Evolutionary conservation across 2,888 invertebrate species (phyloP).

Genomic region (Folsomia candida): DNA sequence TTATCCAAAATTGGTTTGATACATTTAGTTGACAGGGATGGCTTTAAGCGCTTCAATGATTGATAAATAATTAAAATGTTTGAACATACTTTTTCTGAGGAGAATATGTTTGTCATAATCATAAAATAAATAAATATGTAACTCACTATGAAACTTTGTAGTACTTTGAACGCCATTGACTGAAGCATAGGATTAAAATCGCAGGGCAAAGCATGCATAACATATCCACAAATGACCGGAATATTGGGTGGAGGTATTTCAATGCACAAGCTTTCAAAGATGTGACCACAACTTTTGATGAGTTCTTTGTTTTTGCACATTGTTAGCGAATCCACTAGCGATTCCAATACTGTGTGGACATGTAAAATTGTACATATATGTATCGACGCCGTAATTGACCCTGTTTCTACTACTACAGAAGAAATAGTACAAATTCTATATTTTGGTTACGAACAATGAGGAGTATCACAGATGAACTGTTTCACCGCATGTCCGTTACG

Average conservation of each 20-base stretch:
- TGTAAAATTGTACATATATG: no score
- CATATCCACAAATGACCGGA: constrained; percentile 32
- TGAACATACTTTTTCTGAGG: not conserved
- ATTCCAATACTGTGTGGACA: constrained; percentile 42
- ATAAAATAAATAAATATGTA: not conserved
- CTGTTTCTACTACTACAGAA: no score
- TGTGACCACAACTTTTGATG: constrained; percentile 31
- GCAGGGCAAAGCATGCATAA: constrained; percentile 44
- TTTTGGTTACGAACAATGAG: no score
- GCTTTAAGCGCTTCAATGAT: constrained; percentile 32
- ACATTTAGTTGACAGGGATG: constrained; percentile 32
- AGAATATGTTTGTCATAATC: not conserved
- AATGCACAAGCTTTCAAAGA: constrained; percentile 40
- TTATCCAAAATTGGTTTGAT: constrained; percentile 41
- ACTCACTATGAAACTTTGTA: constrained; percentile 43
- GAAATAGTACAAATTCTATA: no score
- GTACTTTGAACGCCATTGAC: constrained; percentile 40
- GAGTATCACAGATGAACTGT: constrained; percentile 41
- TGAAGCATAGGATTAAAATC: constrained; percentile 48
- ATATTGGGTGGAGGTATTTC: constrained; percentile 37
- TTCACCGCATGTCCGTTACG: constrained; percentile 41
- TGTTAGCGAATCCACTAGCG: constrained; percentile 44
- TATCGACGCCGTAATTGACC: no score
- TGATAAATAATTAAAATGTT: constrained; percentile 10
- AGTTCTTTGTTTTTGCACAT: constrained; percentile 44